phyloP scores from a whole-genome alignment of 2,113 vertebrate species.

The Okapia johnstoni region DNA sequence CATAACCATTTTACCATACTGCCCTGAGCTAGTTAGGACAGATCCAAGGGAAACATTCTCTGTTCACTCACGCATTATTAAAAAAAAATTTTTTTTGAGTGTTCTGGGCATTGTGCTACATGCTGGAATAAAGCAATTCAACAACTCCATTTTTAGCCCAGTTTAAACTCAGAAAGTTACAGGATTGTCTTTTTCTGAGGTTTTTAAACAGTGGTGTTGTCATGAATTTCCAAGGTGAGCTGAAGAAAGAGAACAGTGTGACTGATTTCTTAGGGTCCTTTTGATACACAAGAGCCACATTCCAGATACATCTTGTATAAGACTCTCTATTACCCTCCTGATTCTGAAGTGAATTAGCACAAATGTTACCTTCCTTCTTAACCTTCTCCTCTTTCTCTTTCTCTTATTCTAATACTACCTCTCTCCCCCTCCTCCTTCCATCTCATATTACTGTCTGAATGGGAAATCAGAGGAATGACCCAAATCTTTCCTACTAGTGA shows the following conservation, averaged over 20 bases:
- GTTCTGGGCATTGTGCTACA: not conserved
- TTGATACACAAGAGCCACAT: not conserved
- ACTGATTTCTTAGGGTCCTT: not conserved
- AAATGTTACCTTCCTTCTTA: not conserved
- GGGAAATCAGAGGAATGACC: not conserved
- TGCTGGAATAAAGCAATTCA: not conserved
- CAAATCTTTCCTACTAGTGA: not conserved
- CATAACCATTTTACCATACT: not conserved
- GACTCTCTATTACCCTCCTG: not conserved
- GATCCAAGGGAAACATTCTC: not conserved
- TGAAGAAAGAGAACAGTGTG: not conserved
- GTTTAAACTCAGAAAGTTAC: not conserved
- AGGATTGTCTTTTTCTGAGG: not conserved
- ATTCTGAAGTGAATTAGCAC: not conserved
- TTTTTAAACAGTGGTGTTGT: not conserved
- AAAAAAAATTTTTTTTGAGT: not conserved
- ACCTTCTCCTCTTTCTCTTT: not conserved
- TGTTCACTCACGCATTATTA: not conserved
- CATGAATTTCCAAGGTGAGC: not conserved
- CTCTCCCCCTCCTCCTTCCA: not conserved
- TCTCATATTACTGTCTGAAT: not conserved
- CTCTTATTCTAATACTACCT: not conserved
- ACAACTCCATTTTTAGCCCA: not conserved
- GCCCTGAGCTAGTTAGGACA: not conserved
- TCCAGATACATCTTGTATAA: not conserved